Percentiles rank a stretch among this genome's conserved stretches.
These are phyloP conservation scores for Vombatus ursinus DNA, from an alignment of 2,113 vertebrate species.

Conservation along the genomic window DNA sequence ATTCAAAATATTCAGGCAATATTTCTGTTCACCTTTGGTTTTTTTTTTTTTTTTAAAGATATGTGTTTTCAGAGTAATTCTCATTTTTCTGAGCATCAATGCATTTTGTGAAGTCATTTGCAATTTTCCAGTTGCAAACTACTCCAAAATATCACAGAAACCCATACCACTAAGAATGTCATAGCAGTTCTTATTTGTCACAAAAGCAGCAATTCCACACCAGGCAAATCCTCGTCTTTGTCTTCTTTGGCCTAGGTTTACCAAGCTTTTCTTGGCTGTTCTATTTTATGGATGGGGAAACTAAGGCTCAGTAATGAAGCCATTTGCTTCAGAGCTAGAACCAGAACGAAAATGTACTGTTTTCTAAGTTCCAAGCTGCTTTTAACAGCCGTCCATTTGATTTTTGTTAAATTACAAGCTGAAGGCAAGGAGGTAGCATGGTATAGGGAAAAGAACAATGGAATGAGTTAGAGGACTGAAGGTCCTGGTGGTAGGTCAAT, in stretches of 20 bases:
- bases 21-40: background rate
- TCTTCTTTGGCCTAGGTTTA: background rate
- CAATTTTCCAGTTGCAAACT: slow-evolving; percentile 54
- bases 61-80: background rate
- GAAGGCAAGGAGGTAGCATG: background rate
- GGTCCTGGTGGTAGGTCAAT: background rate
- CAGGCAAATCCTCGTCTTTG: slow-evolving; percentile 36
- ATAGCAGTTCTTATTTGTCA: slow-evolving; percentile 16
- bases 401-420: background rate
- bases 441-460: background rate
- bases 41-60: background rate
- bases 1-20: background rate
- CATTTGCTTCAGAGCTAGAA: background rate
- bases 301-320: background rate
- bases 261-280: slow-evolving; percentile 4
- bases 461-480: background rate
- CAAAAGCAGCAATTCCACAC: background rate
- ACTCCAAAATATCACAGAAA: slow-evolving; percentile 22
- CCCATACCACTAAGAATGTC: slow-evolving; percentile 33
- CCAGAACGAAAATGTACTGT: background rate
- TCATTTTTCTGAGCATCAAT: background rate
- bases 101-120: slow-evolving; percentile 36
- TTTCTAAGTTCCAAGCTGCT: background rate
- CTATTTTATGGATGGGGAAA: slow-evolving; percentile 3
- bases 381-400: background rate